Conservation (phyloP, 2,797 vertebrate genomes). For the Esox masquinongy region DNA sequence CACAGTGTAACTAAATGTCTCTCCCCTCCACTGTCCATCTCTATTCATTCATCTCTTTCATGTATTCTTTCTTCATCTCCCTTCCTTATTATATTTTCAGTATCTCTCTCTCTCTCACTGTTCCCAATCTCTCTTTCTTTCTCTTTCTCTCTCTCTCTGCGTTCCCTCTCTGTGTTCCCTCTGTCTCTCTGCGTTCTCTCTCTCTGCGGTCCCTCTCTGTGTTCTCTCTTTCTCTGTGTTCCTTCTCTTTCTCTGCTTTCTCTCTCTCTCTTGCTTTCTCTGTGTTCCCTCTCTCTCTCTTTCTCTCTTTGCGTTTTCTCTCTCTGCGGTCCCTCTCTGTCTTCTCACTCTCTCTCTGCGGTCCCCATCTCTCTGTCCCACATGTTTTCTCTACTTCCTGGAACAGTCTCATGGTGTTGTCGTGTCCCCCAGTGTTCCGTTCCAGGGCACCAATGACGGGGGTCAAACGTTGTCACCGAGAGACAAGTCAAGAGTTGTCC, state of each 20-base stretch:
- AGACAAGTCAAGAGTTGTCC: not conserved
- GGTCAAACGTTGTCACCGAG: not conserved
- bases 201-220: no score
- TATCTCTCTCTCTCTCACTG: slow-evolving; percentile 6
- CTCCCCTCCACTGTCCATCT: not conserved
- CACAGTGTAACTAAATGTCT: not conserved
- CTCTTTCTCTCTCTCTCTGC: slow-evolving; percentile 23
- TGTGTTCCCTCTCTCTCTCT: no score
- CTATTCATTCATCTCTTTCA: slow-evolving; percentile 6
- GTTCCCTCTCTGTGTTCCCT: no score
- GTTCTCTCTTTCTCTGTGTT: slow-evolving; percentile 14
- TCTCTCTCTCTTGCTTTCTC: not conserved
- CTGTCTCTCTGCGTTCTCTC: slow-evolving; percentile 20
- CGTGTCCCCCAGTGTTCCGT: not conserved
- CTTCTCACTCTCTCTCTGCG: slow-evolving; percentile 9
- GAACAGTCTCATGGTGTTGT: not conserved
- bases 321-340: not conserved
- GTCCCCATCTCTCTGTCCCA: slow-evolving; percentile 22
- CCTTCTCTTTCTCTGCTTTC: not conserved
- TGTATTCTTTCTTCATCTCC: not conserved
- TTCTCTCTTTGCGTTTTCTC: no score
- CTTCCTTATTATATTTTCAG: no score
- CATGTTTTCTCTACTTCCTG: not conserved
- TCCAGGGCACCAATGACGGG: not conserved
- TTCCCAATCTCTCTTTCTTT: no score